phyloP scores from a whole-genome alignment of 2,797 vertebrate species.

The Betta splendens region DNA sequence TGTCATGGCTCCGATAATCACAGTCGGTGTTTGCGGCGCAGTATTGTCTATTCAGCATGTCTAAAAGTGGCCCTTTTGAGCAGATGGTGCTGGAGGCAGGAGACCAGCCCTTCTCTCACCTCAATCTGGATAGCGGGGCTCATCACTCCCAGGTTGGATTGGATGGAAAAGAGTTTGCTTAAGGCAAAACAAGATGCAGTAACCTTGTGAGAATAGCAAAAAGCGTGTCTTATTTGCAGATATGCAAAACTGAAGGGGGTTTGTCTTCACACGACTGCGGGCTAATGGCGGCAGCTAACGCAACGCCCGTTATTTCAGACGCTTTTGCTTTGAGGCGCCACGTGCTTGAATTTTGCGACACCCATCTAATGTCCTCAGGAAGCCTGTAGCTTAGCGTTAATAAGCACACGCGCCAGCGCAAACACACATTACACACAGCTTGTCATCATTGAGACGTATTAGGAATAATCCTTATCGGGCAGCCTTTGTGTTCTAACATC shows the following conservation, averaged over 20 bases:
- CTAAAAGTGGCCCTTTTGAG: constrained; percentile 78
- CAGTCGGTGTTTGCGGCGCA: constrained; percentile 66
- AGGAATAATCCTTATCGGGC: constrained; percentile 87
- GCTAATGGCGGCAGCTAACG: constrained; percentile 22
- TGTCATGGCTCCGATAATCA: constrained; percentile 69
- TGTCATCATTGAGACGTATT: constrained; percentile 85
- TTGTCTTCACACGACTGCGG: constrained; percentile 35
- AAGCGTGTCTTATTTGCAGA: constrained; percentile 38
- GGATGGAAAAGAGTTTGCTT: constrained; percentile 66
- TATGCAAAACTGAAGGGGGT: constrained; percentile 39
- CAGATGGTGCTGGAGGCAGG: constrained; percentile 84
- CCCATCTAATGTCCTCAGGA: constrained; percentile 56
- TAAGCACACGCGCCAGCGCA: constrained; percentile 55
- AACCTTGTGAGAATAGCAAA: constrained; percentile 41
- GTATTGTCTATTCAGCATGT: constrained; percentile 81
- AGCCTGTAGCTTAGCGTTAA: constrained; percentile 71
- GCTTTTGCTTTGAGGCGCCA: constrained; percentile 42
- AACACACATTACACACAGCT: constrained; percentile 71
- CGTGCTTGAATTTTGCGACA: constrained; percentile 53
- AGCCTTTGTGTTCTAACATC: constrained; percentile 85
- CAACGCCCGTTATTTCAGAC: constrained; percentile 39
- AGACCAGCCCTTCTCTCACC: constrained; percentile 79
- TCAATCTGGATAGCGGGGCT: constrained; percentile 77
- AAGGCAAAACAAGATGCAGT: constrained; percentile 60
- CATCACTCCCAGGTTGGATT: constrained; percentile 59